Base-by-base conservation (phyloP, 1,140 invertebrate genomes). In the Capitella teleta region DNA sequence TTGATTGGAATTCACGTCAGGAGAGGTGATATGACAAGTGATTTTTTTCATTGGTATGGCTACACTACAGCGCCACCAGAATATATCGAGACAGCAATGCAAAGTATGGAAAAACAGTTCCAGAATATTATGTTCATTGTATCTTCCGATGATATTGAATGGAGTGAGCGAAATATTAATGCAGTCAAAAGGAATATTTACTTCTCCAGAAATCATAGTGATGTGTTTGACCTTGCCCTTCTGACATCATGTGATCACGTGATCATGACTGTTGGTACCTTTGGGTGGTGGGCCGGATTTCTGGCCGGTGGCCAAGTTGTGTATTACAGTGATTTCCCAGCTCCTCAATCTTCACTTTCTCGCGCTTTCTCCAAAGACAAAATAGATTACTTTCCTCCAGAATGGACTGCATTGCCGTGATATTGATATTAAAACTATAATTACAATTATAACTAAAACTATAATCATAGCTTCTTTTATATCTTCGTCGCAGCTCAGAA, bases 181-280 rank as follows among this genome's bases (percentile, higher is more conserved):
- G 26, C 46, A 19, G 10, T n/a, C n/a, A n/a, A n/a, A n/a, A n/a
- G n/a, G n/a, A n/a, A n/a, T n/a, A 26, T 44, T 16, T 34, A 12
- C 19, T 43, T 38, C 18, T 28, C 36, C 21, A 42, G 30, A 16
- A 12, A 14, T 1, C 16, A 23, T 24, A 28, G 8, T 14, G 12
- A 18, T 21, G 40, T 40, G 1, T 21, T 42, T 12, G 81, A 82
- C 66, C 61, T 82, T 49, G 79, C 79, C 19, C 72, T 81, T 30
- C 67, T 82, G 57, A 71, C 78, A 14, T 63, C 73, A 3, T 60
- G 58, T 40, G 57, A 60, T 21, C 58, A 60, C 42, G 52, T 24
- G 18, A 56, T 60, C 19, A 47, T 58, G 6, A 50, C 58, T 16
- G 46, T 43, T 6, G 56, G 58, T 6, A 49, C 56, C 5, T 58